These are phyloP conservation scores for Sphaeramia orbicularis DNA, from an alignment of 2,797 vertebrate genomes.

Conservation along the genomic window DNA sequence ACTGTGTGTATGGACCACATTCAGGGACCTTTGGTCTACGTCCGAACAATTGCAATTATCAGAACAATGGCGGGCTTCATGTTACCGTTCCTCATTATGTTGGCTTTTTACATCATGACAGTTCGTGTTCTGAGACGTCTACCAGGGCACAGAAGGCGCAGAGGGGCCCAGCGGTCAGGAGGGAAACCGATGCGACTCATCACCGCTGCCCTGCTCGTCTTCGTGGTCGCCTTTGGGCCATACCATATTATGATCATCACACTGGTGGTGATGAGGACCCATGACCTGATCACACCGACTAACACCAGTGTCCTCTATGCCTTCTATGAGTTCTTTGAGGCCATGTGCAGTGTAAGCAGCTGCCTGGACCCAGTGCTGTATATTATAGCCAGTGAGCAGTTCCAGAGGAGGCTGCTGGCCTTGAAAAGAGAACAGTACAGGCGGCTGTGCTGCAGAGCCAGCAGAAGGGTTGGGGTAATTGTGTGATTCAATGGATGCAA, in stretches of 20 bases:
- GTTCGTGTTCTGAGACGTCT: slow-evolving; percentile 72
- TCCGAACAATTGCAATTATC: slow-evolving; percentile 65
- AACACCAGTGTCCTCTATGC: slow-evolving; percentile 68
- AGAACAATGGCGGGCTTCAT: slow-evolving; percentile 81
- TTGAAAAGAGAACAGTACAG: slow-evolving; percentile 40
- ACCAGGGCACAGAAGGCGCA: slow-evolving; percentile 2
- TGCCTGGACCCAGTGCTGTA: slow-evolving; percentile 89
- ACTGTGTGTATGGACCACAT: slow-evolving; percentile 69
- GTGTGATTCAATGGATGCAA: slow-evolving; percentile 24
- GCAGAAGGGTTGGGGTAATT: slow-evolving; percentile 60
- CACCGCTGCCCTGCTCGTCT: slow-evolving; percentile 81
- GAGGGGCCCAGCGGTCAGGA: slow-evolving; percentile 50
- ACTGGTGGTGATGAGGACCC: slow-evolving; percentile 76
- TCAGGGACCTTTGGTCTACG: slow-evolving; percentile 66
- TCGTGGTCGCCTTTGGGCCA: slow-evolving; percentile 84
- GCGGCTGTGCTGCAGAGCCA: slow-evolving; percentile 64
- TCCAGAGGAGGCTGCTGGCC: slow-evolving; percentile 72
- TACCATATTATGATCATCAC: slow-evolving; percentile 85
- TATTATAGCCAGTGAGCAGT: slow-evolving; percentile 83
- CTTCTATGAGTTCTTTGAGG: slow-evolving; percentile 83
- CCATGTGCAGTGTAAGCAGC: slow-evolving; percentile 84
- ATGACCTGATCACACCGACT: slow-evolving; percentile 59
- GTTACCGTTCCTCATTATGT: slow-evolving; percentile 80
- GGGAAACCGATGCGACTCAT: slow-evolving; percentile 83
- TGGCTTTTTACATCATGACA: slow-evolving; percentile 80